These are phyloP conservation scores for Biston betularia DNA, from an alignment of 2,888 invertebrate species.

Conservation along the genomic window DNA sequence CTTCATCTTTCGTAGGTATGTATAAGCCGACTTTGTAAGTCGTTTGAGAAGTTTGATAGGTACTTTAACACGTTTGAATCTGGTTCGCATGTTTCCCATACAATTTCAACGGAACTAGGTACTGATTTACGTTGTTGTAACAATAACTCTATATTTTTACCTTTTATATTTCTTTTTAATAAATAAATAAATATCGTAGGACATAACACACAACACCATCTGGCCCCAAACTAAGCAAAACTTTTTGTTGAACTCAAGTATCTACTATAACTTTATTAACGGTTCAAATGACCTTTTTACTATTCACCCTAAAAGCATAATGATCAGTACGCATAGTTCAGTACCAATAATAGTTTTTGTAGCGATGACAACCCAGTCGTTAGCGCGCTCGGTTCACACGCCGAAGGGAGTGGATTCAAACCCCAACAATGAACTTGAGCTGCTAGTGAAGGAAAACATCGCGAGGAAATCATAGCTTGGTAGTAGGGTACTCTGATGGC, in stretches of 20 bases:
- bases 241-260: neutral
- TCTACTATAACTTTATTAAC: conserved; percentile 49
- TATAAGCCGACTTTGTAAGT: neutral
- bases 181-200: too few relatives aligned
- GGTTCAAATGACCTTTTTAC: conserved; percentile 62
- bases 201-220: too few relatives aligned
- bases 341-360: too few relatives aligned
- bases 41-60: neutral
- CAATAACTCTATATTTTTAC: neutral
- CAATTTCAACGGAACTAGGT: conserved; percentile 3
- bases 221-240: too few relatives aligned
- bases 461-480: too few relatives aligned
- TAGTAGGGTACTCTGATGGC: too few relatives aligned
- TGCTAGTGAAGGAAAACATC: too few relatives aligned
- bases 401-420: too few relatives aligned
- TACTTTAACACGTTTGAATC: conserved; percentile 2
- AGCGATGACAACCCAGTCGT: too few relatives aligned
- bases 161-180: too few relatives aligned
- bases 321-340: neutral
- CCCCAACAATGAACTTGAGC: too few relatives aligned
- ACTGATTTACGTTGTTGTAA: neutral
- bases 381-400: too few relatives aligned
- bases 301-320: conserved; percentile 59
- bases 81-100: conserved; percentile 11
- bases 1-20: neutral